These are phyloP conservation scores for Pantelozetes paolii DNA, from an alignment of 2,888 invertebrate species.

Conservation along the genomic window DNA sequence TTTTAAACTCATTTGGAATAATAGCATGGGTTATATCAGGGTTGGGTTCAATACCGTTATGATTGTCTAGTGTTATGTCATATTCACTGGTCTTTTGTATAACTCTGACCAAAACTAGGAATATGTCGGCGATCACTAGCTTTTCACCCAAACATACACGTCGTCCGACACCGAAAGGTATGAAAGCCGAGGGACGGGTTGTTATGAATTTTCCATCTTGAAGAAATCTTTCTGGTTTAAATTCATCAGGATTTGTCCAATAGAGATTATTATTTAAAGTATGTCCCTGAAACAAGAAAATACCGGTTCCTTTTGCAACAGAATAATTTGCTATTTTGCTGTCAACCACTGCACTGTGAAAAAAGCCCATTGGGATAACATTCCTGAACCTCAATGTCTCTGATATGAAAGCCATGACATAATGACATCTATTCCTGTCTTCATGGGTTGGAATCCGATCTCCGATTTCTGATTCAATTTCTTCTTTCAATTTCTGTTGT, in stretches of 20 bases:
- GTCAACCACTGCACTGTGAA: not conserved
- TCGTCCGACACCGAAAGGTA: slow-evolving; percentile 29
- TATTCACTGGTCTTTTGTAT: slow-evolving; percentile 8
- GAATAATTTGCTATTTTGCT: not conserved
- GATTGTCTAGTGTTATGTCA: not conserved
- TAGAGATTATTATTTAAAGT: not conserved
- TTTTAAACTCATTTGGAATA: not conserved
- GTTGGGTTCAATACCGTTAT: not conserved
- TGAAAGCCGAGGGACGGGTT: not conserved
- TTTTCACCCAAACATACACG: slow-evolving; percentile 34
- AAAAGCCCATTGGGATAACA: not conserved
- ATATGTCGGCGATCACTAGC: slow-evolving; percentile 4
- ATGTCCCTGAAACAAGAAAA: not conserved
- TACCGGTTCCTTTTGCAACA: not conserved
- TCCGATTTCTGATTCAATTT: slow-evolving; percentile 13
- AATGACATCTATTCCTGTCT: slow-evolving; percentile 6
- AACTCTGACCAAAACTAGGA: slow-evolving; percentile 14
- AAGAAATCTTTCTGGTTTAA: slow-evolving; percentile 30
- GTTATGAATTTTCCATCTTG: not conserved
- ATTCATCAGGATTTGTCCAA: slow-evolving; percentile 10
- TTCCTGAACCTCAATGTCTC: slow-evolving; percentile 24
- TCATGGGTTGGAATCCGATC: not conserved
- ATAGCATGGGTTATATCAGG: not conserved
- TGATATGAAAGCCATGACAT: slow-evolving; percentile 18
- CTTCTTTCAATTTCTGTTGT: not conserved